Percentiles rank a stretch among this genome's conserved stretches.
These are phyloP conservation scores for Sparidentex hasta DNA, from an alignment of 2,797 vertebrate genomes.

Conservation along the genomic window DNA sequence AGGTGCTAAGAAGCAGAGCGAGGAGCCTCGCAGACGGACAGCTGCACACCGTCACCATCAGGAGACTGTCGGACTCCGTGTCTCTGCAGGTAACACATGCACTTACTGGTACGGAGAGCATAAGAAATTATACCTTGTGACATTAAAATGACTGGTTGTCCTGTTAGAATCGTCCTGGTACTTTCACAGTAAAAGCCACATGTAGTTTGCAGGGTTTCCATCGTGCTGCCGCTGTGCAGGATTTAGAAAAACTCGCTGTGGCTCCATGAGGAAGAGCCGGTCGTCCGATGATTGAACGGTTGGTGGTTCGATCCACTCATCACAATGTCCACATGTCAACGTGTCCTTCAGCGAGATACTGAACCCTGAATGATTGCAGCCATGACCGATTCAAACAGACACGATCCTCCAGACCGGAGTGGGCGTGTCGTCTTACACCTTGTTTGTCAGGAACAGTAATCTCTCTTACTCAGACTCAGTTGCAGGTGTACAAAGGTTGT, in stretches of 20 bases:
- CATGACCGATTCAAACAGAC: too few relatives aligned
- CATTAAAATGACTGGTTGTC: not conserved
- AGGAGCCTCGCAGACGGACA: constrained; percentile 91
- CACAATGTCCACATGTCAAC: too few relatives aligned
- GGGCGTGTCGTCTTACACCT: too few relatives aligned
- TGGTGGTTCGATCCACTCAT: too few relatives aligned
- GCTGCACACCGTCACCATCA: constrained; percentile 88
- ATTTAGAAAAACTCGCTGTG: too few relatives aligned
- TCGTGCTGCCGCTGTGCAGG: not conserved
- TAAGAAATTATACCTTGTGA: not conserved
- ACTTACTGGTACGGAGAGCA: not conserved
- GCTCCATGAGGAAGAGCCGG: too few relatives aligned
- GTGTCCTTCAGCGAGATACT: too few relatives aligned
- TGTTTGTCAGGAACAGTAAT: too few relatives aligned
- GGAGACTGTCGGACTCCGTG: constrained; percentile 85
- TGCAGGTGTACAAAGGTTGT: not conserved
- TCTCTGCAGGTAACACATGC: constrained; percentile 70
- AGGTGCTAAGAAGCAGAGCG: constrained; percentile 84
- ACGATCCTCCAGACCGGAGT: too few relatives aligned
- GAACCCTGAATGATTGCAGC: too few relatives aligned
- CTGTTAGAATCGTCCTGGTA: not conserved
- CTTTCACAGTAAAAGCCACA: constrained; percentile 5
- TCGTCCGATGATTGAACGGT: too few relatives aligned
- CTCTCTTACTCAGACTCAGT: not conserved
- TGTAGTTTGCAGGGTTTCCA: not conserved